These are phyloP conservation scores for Pseudochaenichthys georgianus DNA, from an alignment of 2,797 vertebrate species.

Conservation along the genomic window DNA sequence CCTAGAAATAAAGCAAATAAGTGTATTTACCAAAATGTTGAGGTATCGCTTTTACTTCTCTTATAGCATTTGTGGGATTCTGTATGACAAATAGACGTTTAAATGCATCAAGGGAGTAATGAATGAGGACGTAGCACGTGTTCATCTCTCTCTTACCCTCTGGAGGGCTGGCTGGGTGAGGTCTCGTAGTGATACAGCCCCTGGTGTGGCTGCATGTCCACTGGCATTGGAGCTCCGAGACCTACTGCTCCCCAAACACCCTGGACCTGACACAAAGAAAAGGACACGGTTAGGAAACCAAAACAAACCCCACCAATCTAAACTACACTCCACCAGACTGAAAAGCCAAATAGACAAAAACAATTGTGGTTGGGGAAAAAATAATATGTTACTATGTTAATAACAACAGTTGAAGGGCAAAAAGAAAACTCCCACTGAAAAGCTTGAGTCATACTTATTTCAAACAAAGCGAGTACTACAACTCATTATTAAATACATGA, in stretches of 20 bases:
- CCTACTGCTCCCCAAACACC: constrained; percentile 75
- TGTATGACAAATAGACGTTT: not conserved
- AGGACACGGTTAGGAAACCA: constrained; percentile 52
- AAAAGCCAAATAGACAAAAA: constrained; percentile 63
- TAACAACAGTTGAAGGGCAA: constrained; percentile 59
- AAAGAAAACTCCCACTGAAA: constrained; percentile 40
- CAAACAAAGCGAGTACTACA: constrained; percentile 40
- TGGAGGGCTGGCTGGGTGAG: constrained; percentile 81
- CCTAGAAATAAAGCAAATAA: not conserved
- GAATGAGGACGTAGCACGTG: not conserved
- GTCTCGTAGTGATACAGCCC: constrained; percentile 88
- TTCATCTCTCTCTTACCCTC: constrained; percentile 78
- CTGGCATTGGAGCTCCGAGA: constrained; percentile 85
- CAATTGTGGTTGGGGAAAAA: constrained; percentile 61
- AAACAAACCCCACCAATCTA: constrained; percentile 66
- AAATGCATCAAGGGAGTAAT: not conserved
- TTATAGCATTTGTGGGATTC: not conserved
- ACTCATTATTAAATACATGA: constrained; percentile 9
- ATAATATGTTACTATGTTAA: constrained; percentile 54
- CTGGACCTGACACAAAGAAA: constrained; percentile 67
- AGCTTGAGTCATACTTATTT: constrained; percentile 56
- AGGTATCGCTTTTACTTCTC: constrained; percentile 1
- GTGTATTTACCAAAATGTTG: not conserved
- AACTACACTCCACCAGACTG: constrained; percentile 50
- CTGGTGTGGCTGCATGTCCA: constrained; percentile 89